Evolutionary conservation across 2,113 vertebrate species (phyloP).

Genomic region (Podarcis cretensis): DNA sequence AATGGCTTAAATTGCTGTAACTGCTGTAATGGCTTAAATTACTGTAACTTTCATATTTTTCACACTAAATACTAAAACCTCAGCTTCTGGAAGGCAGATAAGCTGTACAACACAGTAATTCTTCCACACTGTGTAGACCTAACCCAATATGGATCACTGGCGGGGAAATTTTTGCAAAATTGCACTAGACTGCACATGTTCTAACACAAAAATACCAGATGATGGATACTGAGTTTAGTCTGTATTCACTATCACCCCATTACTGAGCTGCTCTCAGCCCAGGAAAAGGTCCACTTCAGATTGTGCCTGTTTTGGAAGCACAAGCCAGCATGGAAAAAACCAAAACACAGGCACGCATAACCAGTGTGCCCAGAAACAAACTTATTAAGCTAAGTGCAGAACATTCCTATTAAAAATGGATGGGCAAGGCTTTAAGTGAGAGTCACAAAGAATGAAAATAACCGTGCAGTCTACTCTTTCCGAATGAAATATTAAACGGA

Average conservation of each 20-base stretch:
- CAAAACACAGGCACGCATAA: neutral
- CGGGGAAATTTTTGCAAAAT: neutral
- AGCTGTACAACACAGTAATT: neutral
- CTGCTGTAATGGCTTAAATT: neutral
- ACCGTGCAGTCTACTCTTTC: constrained; percentile 61
- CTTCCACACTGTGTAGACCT: neutral
- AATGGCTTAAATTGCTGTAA: neutral
- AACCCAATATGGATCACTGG: neutral
- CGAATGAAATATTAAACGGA: constrained; percentile 75
- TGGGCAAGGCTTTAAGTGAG: constrained; percentile 57
- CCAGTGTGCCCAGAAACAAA: constrained; percentile 12
- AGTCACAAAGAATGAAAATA: constrained; percentile 52
- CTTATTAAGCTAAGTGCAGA: constrained; percentile 40
- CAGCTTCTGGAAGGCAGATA: neutral
- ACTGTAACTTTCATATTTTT: neutral
- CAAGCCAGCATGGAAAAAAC: neutral
- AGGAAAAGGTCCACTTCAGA: neutral
- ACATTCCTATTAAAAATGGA: constrained; percentile 68
- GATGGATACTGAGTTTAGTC: neutral
- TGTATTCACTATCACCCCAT: neutral
- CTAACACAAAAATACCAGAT: neutral
- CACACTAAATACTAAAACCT: neutral
- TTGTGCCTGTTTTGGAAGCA: neutral
- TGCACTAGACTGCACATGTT: rapidly evolving
- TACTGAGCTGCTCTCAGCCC: neutral